Base-by-base conservation (phyloP, 64 coral and sea anemone genomes). In the Montipora foliosa region DNA sequence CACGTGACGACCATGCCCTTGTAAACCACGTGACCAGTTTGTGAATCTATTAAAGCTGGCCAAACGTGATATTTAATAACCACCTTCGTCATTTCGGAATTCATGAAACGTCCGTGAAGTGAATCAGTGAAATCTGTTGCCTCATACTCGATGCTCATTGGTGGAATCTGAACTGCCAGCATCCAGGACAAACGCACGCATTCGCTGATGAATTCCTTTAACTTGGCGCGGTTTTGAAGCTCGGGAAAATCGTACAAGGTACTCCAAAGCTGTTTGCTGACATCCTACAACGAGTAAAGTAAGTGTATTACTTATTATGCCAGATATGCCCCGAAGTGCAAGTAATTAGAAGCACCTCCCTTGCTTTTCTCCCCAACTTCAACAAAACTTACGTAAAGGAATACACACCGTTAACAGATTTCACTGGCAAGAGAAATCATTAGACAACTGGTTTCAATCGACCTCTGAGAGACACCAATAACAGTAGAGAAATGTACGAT, bases 181-280 rank as follows among this genome's bases (percentile, higher is more conserved):
- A 75, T 94, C 98, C 95, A 99, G 0, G 98, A 93, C 17, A 99
- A 66, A 71, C 79, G 92, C 19, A 96, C 98, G 85, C 94, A 96
- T 66, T 96, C 97, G 70, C 92, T 83, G 9, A 95, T 96, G 89
- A 91, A 99, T 13, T 82, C 80, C 9, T 79, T 89, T 10, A 99
- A 87, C 50, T 96, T 82, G n/a, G 45, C 5, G 58, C 95, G 95
- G 17, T 88, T 78, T 58, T 93, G 87, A 67, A 99, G 92, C 25
- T 99, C 95, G 4, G 98, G 95, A 51, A 99, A 99, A 69, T 99
- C 98, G 75, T 96, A 99, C 50, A 99, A 75, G 20, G 98, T 99
- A 12, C 83, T 90, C 93, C 96, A 98, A 5, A 98, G 76, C 21
- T 95, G 89, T 58, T 72, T 82, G 75, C 92, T 89, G 0, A 99